phyloP scores from a whole-genome alignment of 2,113 vertebrate species.

The Podarcis raffonei region DNA sequence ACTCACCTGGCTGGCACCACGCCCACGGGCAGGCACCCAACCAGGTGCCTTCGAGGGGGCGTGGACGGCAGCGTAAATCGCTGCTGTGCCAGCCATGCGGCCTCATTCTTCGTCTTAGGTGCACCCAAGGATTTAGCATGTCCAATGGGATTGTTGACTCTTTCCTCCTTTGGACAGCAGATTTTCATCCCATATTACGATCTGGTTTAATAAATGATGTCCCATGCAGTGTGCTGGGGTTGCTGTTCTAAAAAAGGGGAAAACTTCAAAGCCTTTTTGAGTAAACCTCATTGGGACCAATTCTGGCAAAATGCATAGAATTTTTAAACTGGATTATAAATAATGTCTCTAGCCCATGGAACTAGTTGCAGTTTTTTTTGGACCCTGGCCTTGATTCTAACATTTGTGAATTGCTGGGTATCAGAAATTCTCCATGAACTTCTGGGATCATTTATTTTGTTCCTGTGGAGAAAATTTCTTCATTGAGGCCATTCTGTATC shows the following conservation, averaged over 20 bases:
- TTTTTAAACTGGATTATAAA: too few species aligned
- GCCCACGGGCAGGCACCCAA: too few species aligned
- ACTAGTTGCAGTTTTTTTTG: not conserved
- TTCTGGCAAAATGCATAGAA: not conserved
- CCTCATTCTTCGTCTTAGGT: too few species aligned
- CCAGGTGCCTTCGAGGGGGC: too few species aligned
- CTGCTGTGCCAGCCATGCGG: too few species aligned
- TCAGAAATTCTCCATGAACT: not conserved
- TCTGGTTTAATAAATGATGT: not conserved
- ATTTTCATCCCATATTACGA: not conserved
- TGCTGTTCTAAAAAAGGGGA: not conserved
- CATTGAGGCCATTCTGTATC: too few species aligned
- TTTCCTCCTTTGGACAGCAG: not conserved
- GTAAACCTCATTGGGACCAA: not conserved
- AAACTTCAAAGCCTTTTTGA: too few species aligned
- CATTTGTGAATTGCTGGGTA: not conserved
- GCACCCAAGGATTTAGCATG: not conserved
- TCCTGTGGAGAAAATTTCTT: not conserved
- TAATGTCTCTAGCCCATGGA: not conserved
- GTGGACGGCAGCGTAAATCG: too few species aligned
- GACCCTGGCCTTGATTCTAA: not conserved
- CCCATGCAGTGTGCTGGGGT: not conserved
- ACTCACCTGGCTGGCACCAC: too few species aligned
- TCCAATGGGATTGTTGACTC: not conserved
- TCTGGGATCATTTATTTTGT: not conserved